Percentiles rank a stretch among this genome's conserved stretches.
Evolutionary conservation across 2,797 vertebrate genomes (phyloP).

Genomic region (Allobates femoralis): DNA sequence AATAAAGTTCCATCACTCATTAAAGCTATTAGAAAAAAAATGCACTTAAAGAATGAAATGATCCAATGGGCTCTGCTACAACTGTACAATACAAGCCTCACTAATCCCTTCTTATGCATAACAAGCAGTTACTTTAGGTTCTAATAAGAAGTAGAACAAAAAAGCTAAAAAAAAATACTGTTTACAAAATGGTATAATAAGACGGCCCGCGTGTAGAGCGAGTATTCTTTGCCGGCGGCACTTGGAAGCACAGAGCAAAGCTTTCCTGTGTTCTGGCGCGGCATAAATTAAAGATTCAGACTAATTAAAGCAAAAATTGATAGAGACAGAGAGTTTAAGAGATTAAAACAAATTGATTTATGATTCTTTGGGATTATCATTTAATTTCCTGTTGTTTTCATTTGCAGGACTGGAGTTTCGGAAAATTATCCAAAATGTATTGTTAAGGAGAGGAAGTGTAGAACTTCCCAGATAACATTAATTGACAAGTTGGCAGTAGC

Average conservation of each 20-base stretch:
- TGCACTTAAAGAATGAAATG: neutral
- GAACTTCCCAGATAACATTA: neutral
- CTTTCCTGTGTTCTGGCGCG: slow-evolving; percentile 18
- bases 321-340: slow-evolving; percentile 9
- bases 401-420: neutral
- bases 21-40: no score
- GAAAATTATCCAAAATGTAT: neutral
- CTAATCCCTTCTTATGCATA: slow-evolving; percentile 17
- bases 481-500: neutral
- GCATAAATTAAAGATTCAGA: slow-evolving; percentile 38
- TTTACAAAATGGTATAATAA: slow-evolving; percentile 33
- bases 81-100: neutral
- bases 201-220: neutral
- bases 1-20: no score
- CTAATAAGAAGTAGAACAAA: neutral
- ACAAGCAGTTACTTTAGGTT: neutral
- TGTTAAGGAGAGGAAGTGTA: neutral
- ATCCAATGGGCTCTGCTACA: neutral
- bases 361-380: slow-evolving; percentile 16
- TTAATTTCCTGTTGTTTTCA: slow-evolving; percentile 39
- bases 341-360: slow-evolving; percentile 49
- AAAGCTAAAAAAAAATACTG: slow-evolving; percentile 1
- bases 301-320: slow-evolving; percentile 50
- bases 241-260: neutral
- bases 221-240: slow-evolving; percentile 7